Base-by-base conservation (phyloP, 2,797 vertebrate species). In the Poeciliopsis presidionis region DNA sequence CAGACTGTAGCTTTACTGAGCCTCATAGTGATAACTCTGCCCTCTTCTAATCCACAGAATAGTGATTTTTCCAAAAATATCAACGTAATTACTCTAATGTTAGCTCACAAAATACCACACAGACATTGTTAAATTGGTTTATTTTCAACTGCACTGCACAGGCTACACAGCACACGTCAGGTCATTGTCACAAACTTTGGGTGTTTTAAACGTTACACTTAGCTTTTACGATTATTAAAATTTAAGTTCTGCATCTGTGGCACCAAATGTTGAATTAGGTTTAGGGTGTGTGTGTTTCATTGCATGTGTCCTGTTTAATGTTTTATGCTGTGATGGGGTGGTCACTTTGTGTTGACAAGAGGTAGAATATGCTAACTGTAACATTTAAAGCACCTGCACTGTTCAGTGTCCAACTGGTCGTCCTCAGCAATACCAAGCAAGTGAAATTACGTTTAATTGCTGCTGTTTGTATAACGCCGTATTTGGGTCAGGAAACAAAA, bases 201-300 rank as follows among this genome's bases (percentile, higher is more conserved):
- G 82, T 79, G 82, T 85, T 87, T 88, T 69, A 83, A 77, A 86
- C 47, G 79, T 70, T 70, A 70, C 67, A 70, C 67, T 87, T 61
- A 69, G 75, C 67, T 73, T 72, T 63, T 63, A 36, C 69, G 75
- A 59, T 73, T 77, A 33, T 84, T 57, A 7, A 71, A 74, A 79
- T 72, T 47, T 88, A 80, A 89, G 82, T 89, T 93, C 89, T 93
- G 86, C 89, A 4, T 90, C 82, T 76, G 0, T 51, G 86, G 80
- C 85, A 80, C 82, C 84, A 53, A 30, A 80, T 63, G 77, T 81
- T 69, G 74, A 76, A 7, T 78, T 88, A 81, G 85, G 46, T 45
- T 79, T 86, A 89, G 75, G 77, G 28, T 83, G 77, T 84, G 20
- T 71, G 20, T 61, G 69, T 72, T 73, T 85, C 45, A 69, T 79